These are phyloP conservation scores for Gopherus evgoodei DNA, from an alignment of 2,113 vertebrate species.

Conservation along the genomic window DNA sequence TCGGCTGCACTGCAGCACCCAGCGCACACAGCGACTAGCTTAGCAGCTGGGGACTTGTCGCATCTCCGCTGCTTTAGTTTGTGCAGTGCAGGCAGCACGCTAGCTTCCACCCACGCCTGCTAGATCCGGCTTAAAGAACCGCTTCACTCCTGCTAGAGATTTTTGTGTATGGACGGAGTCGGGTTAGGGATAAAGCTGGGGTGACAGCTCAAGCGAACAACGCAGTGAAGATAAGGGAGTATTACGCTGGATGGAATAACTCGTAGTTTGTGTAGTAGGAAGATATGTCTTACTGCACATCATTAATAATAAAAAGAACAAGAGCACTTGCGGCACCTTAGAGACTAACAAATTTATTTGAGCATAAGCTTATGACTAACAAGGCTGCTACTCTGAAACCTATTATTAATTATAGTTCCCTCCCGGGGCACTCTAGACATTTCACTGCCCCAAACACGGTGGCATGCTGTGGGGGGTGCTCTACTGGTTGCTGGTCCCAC, in stretches of 20 bases:
- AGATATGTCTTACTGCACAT: background rate
- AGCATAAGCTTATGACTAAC: too few relatives aligned
- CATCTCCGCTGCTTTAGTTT: background rate
- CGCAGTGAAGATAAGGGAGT: background rate
- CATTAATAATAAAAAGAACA: background rate
- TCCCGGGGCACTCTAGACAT: too few relatives aligned
- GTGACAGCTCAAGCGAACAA: background rate
- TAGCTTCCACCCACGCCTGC: background rate
- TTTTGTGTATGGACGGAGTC: background rate
- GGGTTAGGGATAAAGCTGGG: background rate
- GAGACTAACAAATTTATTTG: too few relatives aligned
- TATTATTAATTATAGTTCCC: too few relatives aligned
- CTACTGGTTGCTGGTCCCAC: too few relatives aligned
- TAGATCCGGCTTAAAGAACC: background rate
- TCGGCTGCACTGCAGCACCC: background rate
- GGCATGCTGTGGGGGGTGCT: too few relatives aligned
- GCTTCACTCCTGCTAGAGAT: background rate
- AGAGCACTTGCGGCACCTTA: too few relatives aligned
- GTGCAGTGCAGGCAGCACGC: background rate
- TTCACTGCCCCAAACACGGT: too few relatives aligned
- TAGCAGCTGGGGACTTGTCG: background rate
- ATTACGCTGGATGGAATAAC: background rate
- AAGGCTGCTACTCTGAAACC: too few relatives aligned
- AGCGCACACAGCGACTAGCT: background rate
- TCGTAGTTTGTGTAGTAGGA: background rate